These are phyloP conservation scores for Drosophila truncata DNA, from an alignment of 1,140 invertebrate species.

Conservation along the genomic window DNA sequence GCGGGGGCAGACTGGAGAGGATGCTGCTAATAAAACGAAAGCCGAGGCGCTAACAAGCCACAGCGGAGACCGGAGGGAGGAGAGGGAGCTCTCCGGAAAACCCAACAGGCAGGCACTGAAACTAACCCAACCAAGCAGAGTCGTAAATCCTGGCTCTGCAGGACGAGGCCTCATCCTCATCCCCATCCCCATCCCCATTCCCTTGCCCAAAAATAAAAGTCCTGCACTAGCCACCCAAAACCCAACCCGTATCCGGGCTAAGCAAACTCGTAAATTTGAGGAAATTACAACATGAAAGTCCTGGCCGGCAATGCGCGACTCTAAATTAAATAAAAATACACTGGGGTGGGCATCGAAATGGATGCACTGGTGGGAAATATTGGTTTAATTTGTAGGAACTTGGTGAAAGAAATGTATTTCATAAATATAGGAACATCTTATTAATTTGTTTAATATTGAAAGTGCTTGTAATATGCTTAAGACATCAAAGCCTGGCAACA, in stretches of 20 bases:
- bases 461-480: too few species aligned
- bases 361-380: constrained; percentile 4
- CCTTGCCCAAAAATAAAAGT: constrained; percentile 18
- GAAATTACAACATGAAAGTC: constrained; percentile 82
- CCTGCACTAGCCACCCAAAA: constrained; percentile 14
- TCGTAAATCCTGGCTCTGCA: constrained; percentile 67
- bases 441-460: neutral
- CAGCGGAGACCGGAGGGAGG: constrained; percentile 20
- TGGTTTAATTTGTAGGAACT: too few species aligned
- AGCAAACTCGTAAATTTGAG: constrained; percentile 78
- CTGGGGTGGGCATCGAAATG: constrained; percentile 16
- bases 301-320: constrained; percentile 55
- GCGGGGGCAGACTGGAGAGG: constrained; percentile 7
- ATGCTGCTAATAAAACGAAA: constrained; percentile 73
- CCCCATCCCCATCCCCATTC: neutral
- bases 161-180: constrained; percentile 24
- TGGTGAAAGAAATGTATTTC: too few species aligned
- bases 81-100: constrained; percentile 19
- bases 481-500: too few species aligned
- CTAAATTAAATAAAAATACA: constrained; percentile 79
- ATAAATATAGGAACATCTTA: too few species aligned
- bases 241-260: constrained; percentile 43
- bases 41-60: constrained; percentile 71
- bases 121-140: constrained; percentile 59
- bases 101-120: constrained; percentile 36